phyloP scores from a whole-genome alignment of 1,140 invertebrate genomes.

The Drosophila grimshawi region DNA sequence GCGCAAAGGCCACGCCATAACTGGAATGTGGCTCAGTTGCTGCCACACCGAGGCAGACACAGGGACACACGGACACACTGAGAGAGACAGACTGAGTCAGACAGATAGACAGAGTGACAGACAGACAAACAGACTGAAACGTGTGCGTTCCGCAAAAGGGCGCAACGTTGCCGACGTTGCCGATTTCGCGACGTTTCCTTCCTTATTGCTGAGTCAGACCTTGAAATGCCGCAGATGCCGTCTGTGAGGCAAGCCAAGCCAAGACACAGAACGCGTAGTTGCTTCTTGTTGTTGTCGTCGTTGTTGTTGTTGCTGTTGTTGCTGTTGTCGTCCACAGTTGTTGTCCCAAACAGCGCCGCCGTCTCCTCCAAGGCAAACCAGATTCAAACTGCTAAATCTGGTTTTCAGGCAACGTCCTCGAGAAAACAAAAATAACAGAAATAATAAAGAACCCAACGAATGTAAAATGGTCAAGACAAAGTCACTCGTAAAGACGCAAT shows the following conservation, averaged over 20 bases:
- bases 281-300: too few relatives aligned
- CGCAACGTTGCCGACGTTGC: constrained; percentile 46
- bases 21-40: constrained; percentile 73
- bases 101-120: not conserved
- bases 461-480: constrained; percentile 62
- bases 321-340: too few relatives aligned
- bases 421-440: constrained; percentile 27
- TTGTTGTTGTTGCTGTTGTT: too few relatives aligned
- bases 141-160: constrained; percentile 58
- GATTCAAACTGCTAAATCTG: constrained; percentile 63
- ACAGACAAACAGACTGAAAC: constrained; percentile 6
- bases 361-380: constrained; percentile 74
- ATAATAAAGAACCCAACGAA: constrained; percentile 48
- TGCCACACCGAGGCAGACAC: constrained; percentile 19
- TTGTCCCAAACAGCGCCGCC: constrained; percentile 10
- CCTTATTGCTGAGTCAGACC: constrained; percentile 76
- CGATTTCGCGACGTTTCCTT: constrained; percentile 44
- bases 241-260: constrained; percentile 33
- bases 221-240: constrained; percentile 78
- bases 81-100: not conserved
- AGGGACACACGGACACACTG: not conserved
- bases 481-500: constrained; percentile 34
- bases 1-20: constrained; percentile 64
- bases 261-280: not conserved
- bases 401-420: constrained; percentile 77